Conservation (phyloP, 2,888 invertebrate species). For the Epinotia demarniana region DNA sequence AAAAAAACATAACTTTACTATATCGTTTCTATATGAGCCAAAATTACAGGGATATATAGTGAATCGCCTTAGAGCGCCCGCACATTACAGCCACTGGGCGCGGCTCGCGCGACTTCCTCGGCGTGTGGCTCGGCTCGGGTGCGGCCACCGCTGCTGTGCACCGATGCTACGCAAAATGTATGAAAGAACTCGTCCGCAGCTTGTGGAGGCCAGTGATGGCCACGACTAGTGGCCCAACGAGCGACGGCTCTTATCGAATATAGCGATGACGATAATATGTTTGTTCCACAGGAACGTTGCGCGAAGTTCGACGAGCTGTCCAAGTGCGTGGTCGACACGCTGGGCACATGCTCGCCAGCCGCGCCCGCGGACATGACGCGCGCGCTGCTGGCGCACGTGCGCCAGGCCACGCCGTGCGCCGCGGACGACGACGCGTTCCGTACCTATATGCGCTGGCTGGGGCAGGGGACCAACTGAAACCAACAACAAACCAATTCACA, state of each 20-base stretch:
- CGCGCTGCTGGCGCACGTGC: conserved; percentile 25
- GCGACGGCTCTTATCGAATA: background rate
- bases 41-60: too few species aligned
- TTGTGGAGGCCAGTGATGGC: too few species aligned
- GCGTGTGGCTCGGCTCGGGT: too few species aligned
- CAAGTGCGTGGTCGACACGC: conserved; percentile 12
- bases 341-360: conserved; percentile 13
- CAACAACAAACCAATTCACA: background rate
- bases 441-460: conserved; percentile 29
- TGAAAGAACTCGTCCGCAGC: too few species aligned
- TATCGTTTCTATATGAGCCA: too few species aligned
- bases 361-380: conserved; percentile 31
- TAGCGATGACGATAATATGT: background rate
- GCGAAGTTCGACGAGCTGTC: conserved; percentile 26
- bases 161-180: too few species aligned
- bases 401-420: conserved; percentile 36
- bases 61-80: too few species aligned
- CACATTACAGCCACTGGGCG: too few species aligned
- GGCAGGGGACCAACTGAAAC: background rate
- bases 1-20: too few species aligned
- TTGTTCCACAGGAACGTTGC: conserved; percentile 27
- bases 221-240: too few species aligned
- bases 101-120: too few species aligned
- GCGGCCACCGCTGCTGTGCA: too few species aligned
- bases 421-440: conserved; percentile 22